Evolutionary conservation across 2,113 vertebrate genomes (phyloP).

Genomic region (Neotoma lepida): DNA sequence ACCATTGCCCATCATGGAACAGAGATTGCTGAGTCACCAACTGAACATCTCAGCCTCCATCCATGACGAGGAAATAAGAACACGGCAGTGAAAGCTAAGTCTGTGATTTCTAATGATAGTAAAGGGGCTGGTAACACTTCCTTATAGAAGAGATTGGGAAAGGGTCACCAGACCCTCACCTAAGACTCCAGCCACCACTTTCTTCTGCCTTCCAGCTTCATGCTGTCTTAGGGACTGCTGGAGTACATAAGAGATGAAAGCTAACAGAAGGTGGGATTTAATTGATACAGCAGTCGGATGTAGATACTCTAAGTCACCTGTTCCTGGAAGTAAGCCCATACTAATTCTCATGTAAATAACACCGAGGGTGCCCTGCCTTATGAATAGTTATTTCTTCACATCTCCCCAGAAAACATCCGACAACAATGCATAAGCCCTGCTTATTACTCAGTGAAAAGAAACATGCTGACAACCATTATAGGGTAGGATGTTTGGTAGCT

Average conservation of each 20-base stretch:
- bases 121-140: background rate
- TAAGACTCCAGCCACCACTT: background rate
- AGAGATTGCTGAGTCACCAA: background rate
- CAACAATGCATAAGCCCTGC: background rate
- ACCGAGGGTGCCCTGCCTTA: background rate
- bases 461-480: background rate
- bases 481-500: background rate
- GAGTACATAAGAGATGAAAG: background rate
- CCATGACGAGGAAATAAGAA: background rate
- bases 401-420: background rate
- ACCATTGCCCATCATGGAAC: background rate
- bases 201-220: background rate
- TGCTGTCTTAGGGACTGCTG: background rate
- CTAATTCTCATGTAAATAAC: background rate
- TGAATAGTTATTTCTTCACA: background rate
- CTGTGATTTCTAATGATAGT: background rate
- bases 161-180: background rate
- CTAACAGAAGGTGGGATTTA: background rate
- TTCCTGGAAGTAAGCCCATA: background rate
- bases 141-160: background rate
- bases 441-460: background rate
- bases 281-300: background rate
- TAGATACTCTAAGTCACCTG: background rate
- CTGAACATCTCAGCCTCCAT: background rate
- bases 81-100: background rate